Base-by-base conservation (phyloP, 2,797 vertebrate species). In the Gila robusta region DNA sequence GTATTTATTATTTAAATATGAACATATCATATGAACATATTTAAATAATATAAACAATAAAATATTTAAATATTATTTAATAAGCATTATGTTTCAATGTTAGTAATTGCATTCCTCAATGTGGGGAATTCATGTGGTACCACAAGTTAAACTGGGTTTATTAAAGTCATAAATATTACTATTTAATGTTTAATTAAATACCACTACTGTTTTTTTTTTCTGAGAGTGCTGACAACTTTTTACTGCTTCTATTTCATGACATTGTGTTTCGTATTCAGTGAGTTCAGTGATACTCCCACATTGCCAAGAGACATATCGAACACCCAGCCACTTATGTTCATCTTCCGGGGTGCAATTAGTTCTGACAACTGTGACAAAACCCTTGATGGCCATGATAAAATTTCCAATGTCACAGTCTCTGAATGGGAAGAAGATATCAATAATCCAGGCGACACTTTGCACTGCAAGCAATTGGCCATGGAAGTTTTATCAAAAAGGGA, bases 301-400 rank as follows among this genome's bases (percentile, higher is more conserved):
- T 67, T 47, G 26, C 39, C 14, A 52, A 76, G 52, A 74, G 70
- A 44, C 56, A 8, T 70, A 81, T 77, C n/a, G 49, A 81, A 70
- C 32, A 5, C 47, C 12, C 9, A 11, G 28, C 54, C 78, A 69
- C 44, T 78, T 62, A 41, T 10, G 52, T 59, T n/a, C 5, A 3
- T 59, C 26, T 11, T 64, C 54, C 12, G 39, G 32, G 82, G 35
- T 23, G 69, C 67, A 52, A 54, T 76, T 76, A n/a, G 69, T 84
- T 73, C 37, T 77, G 49, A 83, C 78, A 87, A 44, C 69, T 59
- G 77, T 41, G 59, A 84, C 54, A 72, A 87, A 79, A 79, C 59
- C 47, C 39, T 67, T 59, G 73, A 69, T 62, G 81, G 26, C 35
- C 39, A 54, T 9, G 10, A 70, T 76, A 17, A 26, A 3, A 80